Percentiles rank a stretch among this genome's conserved stretches.
These are phyloP conservation scores for Psittacula echo DNA, from an alignment of 2,797 vertebrate genomes.

Conservation along the genomic window DNA sequence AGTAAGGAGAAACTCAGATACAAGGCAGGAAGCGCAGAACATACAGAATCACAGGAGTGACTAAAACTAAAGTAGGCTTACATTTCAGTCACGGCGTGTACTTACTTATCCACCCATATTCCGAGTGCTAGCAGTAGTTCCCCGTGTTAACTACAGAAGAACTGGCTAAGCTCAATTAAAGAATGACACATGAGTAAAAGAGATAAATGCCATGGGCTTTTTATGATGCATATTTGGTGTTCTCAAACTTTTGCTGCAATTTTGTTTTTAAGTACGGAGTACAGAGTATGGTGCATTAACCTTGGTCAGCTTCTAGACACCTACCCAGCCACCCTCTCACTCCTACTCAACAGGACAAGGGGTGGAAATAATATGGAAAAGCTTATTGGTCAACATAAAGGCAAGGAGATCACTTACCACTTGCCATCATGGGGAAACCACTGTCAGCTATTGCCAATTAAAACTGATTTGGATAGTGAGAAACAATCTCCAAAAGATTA, in stretches of 20 bases:
- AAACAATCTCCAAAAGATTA: neutral
- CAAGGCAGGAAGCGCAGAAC: neutral
- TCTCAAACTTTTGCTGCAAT: neutral
- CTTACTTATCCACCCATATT: neutral
- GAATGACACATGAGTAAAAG: neutral
- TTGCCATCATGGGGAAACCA: neutral
- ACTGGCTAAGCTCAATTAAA: neutral
- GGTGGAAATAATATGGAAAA: neutral
- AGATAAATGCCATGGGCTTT: neutral
- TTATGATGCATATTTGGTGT: neutral
- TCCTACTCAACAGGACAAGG: neutral
- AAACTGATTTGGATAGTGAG: neutral
- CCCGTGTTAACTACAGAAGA: neutral
- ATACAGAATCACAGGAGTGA: neutral
- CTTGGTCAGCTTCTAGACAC: neutral
- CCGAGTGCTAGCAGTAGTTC: neutral
- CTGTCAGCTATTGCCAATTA: neutral
- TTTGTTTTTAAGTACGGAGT: neutral
- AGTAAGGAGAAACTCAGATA: neutral
- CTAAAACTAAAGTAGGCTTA: neutral
- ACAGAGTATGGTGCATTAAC: neutral
- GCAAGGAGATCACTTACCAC: neutral
- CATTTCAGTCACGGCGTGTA: neutral
- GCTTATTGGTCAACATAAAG: neutral
- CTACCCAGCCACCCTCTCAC: fast-evolving